phyloP scores from a whole-genome alignment of 2,888 invertebrate genomes.

The Rhyacophila evoluta region DNA sequence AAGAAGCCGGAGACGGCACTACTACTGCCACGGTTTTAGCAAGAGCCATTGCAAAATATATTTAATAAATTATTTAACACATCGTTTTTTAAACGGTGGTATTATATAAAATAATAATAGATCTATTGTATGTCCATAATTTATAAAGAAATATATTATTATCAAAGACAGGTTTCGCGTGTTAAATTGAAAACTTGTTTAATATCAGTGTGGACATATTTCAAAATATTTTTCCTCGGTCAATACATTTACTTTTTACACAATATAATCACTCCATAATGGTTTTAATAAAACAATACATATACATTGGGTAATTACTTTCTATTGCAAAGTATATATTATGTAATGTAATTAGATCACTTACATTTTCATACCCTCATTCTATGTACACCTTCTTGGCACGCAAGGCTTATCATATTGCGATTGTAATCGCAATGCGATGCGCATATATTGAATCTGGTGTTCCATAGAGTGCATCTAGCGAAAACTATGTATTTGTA shows the following conservation, averaged over 20 bases:
- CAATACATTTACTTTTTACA: background rate
- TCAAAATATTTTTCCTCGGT: background rate
- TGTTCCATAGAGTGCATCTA: slow-evolving; percentile 36
- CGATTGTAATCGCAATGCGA: slow-evolving; percentile 27
- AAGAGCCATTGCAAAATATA: too few relatives aligned
- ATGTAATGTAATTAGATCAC: background rate
- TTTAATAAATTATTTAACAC: too few relatives aligned
- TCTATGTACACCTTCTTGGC: background rate
- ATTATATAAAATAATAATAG: too few relatives aligned
- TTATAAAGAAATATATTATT: too few relatives aligned
- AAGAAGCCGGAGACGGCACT: too few relatives aligned
- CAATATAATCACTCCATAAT: background rate
- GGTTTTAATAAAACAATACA: background rate
- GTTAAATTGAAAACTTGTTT: background rate
- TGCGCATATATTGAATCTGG: slow-evolving; percentile 28
- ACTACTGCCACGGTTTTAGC: too few relatives aligned
- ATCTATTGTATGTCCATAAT: too few relatives aligned
- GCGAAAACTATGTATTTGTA: slow-evolving; percentile 25
- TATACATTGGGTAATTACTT: background rate
- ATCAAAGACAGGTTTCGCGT: background rate
- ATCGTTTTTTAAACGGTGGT: too few relatives aligned
- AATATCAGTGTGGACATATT: background rate
- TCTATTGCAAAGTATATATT: background rate
- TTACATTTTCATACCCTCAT: slow-evolving; percentile 25
- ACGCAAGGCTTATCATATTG: background rate